Conservation (phyloP, 2,888 invertebrate genomes). For the Apotomis turbidana region DNA sequence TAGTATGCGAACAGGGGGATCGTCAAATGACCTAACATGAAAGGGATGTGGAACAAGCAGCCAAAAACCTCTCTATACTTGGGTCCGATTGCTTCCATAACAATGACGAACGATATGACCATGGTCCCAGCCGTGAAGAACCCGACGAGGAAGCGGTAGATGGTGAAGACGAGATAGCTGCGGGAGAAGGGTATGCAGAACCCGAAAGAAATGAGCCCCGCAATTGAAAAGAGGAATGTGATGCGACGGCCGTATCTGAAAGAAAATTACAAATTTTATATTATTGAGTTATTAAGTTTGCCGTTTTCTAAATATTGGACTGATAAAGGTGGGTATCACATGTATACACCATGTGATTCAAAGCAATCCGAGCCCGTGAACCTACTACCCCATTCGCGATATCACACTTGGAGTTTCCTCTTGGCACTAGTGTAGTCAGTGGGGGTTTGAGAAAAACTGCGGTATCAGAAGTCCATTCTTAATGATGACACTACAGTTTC, state of each 20-base stretch:
- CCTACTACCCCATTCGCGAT: too few relatives aligned
- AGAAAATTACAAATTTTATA: slow-evolving; percentile 19
- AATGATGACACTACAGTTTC: too few relatives aligned
- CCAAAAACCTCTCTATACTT: slow-evolving; percentile 81
- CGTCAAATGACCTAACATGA: slow-evolving; percentile 87
- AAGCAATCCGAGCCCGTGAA: too few relatives aligned
- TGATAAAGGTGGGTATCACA: too few relatives aligned
- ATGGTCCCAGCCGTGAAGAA: slow-evolving; percentile 92
- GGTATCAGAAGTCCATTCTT: too few relatives aligned
- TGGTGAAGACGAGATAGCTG: slow-evolving; percentile 82
- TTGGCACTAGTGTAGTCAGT: too few relatives aligned
- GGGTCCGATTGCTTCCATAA: slow-evolving; percentile 86
- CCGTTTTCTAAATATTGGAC: too few relatives aligned
- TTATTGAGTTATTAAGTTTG: too few relatives aligned
- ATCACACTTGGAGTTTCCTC: too few relatives aligned
- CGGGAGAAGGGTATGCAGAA: slow-evolving; percentile 87
- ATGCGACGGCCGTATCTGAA: slow-evolving; percentile 89
- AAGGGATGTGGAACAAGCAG: slow-evolving; percentile 87
- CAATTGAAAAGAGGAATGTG: slow-evolving; percentile 87
- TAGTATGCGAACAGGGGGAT: slow-evolving; percentile 86
- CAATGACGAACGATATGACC: slow-evolving; percentile 88
- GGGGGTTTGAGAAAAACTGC: too few relatives aligned
- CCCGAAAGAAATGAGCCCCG: slow-evolving; percentile 87
- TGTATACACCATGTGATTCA: too few relatives aligned
- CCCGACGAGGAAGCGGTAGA: slow-evolving; percentile 87